Base-by-base conservation (phyloP, 2,888 invertebrate species). In the Sepioteuthis lessoniana region DNA sequence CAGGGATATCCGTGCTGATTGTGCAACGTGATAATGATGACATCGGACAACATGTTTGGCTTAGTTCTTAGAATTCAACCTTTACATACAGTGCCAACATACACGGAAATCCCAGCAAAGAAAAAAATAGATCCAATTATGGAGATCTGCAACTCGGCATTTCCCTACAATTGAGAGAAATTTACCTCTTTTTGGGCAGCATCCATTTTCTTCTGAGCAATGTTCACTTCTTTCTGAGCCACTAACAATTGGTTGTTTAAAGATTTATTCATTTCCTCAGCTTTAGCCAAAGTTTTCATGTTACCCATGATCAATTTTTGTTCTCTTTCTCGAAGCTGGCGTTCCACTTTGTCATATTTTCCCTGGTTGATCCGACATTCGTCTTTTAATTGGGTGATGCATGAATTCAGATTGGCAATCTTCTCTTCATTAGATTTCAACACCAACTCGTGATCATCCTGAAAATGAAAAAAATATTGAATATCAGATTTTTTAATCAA, bases 231-330 rank as follows among this genome's bases (percentile, higher is more conserved):
- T 31, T 92, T 92, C 46, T 92, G 92, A 1, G 92, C 31, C 16
- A 92, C 47, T 5, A 46, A 46, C 47, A 92, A 35, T 31, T 47
- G 42, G 42, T n/a, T 31, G 13, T 5, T 25, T 46, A 92, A 31
- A n/a, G 92, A 92, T 16, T n/a, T 7, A 42, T 92, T 92, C 92
- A 92, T 92, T 92, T 92, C 92, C 31, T 92, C 46, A 46, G 42
- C 92, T 92, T 92, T 92, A 8, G 92, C n/a, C 47, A 92, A 92
- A 31, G 46, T 92, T 38, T 92, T 92, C 38, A 47, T 92, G 19
- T 47, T 42, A 28, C 46, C 92, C 47, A 46, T 31, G 31, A 46
- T 92, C 47, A 92, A 13, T n/a, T 92, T 47, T 31, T 92, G 92
- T 92, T 92, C 92, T 21, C 42, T 46, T 42, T 35, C 47, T 4